Base-by-base conservation (phyloP, 1,140 invertebrate genomes). In the Euwallacea similis region DNA sequence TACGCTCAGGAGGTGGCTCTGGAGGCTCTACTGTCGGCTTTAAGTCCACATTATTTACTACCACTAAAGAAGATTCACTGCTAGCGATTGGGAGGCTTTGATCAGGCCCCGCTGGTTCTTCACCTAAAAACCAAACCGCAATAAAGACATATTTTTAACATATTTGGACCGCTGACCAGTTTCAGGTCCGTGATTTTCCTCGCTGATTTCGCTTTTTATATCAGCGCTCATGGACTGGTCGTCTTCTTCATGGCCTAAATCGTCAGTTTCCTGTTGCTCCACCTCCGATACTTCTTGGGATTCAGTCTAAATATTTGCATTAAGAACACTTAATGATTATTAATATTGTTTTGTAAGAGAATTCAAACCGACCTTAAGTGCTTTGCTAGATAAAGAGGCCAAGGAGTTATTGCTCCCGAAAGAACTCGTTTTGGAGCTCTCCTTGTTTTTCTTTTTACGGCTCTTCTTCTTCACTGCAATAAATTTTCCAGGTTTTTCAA, bases 101-200 rank as follows among this genome's bases (percentile, higher is more conserved):
- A 78, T 87, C 87, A 15, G 86, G 86, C 33, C 86, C 87, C 54
- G 82, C 82, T 15, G 86, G 85, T 78, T 87, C 86, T 71, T 84
- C 78, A 8, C 84, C 69, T 71, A 58, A 70, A 63, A 64, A 43
- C 2, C 21, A 58, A 16, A 61, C 42, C 7, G 8, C 0, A 42
- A 42, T 11, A 44, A 64, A 64, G 1, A 64, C 43, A 50, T 2
- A 11, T n/a, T 61, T 16, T 58, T 58, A 33, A 58, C 6, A 16
- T 16, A 13, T 13, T 13, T 58, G 10, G 21, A 15, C 42, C 7
- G 50, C 46, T 16, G 3, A 71, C 69, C 87, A 16, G 85, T 79
- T 77, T 86, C 86, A 2, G 86, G 85, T 66, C 86, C 86, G 61
- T 81, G 81, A 54, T 81, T 81, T 43, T 81, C 82, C 60, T 83